A percentile compares a stretch with the other conserved stretches of the same genome.
Conservation (phyloP, 1,140 invertebrate genomes). For the Euwallacea fornicatus region DNA sequence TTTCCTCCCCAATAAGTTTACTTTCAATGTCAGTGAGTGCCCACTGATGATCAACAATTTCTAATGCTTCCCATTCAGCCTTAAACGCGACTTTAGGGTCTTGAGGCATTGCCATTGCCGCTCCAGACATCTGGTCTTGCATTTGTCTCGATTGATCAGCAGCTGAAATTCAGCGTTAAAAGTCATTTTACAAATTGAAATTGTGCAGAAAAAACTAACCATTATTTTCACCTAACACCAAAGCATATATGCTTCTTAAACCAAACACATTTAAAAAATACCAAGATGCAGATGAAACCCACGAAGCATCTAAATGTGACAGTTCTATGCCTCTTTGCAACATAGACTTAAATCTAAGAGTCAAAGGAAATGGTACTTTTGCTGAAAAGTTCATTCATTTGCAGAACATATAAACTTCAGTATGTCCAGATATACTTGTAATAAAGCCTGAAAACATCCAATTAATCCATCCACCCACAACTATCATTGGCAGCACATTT, state of each 20-base stretch:
- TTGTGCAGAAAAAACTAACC: constrained; percentile 50
- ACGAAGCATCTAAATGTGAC: constrained; percentile 93
- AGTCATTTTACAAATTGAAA: not conserved
- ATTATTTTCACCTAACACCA: constrained; percentile 98
- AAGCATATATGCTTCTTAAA: constrained; percentile 93
- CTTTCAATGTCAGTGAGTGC: constrained; percentile 76
- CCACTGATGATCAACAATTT: constrained; percentile 94
- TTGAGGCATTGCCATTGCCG: constrained; percentile 94
- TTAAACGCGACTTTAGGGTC: constrained; percentile 99
- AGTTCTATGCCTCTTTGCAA: constrained; percentile 97
- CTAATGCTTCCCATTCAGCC: constrained; percentile 98
- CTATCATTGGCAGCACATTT: constrained; percentile 97
- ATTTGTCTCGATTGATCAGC: constrained; percentile 95
- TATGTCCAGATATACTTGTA: constrained; percentile 62
- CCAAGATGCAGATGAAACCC: constrained; percentile 99
- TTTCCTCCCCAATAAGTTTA: constrained; percentile 30
- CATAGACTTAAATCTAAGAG: constrained; percentile 98
- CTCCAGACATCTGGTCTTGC: constrained; percentile 97
- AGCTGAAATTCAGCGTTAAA: constrained; percentile 50
- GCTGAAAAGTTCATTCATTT: constrained; percentile 48
- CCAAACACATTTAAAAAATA: constrained; percentile 99
- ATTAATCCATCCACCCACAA: constrained; percentile 99
- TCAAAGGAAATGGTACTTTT: constrained; percentile 98
- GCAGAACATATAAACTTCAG: not conserved
- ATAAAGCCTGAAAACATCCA: constrained; percentile 99